phyloP scores from a whole-genome alignment of 2,797 vertebrate species.

The Coccyzus lansbergi region DNA sequence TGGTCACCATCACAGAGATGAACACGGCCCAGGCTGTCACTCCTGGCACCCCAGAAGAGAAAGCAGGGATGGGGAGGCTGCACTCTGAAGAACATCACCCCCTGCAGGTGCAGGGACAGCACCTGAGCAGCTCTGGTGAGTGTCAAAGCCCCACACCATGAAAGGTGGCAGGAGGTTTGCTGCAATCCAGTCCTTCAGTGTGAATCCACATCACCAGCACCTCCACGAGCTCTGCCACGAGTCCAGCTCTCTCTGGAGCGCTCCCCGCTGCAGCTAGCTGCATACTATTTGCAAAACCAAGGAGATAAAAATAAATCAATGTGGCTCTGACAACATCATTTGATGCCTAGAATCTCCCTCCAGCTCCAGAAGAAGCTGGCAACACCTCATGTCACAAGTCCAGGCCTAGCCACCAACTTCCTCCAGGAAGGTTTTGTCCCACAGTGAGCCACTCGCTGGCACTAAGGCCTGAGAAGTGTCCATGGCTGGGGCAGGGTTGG shows the following conservation, averaged over 20 bases:
- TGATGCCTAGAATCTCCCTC: not conserved
- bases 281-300: not conserved
- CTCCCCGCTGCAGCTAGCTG: too few species aligned
- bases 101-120: not conserved
- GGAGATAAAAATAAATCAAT: not conserved
- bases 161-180: not conserved
- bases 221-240: not conserved
- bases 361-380: not conserved
- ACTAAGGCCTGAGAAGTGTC: not conserved
- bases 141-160: not conserved
- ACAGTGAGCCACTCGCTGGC: not conserved
- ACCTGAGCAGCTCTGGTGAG: not conserved
- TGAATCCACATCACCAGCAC: fast-evolving
- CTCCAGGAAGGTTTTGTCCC: not conserved
- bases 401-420: not conserved
- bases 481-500: too few species aligned
- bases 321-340: not conserved
- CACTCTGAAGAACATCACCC: not conserved
- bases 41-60: fast-evolving
- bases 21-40: not conserved
- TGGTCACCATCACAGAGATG: not conserved
- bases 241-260: not conserved
- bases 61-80: not conserved
- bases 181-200: not conserved
- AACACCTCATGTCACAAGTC: not conserved